Evolutionary conservation across 2,888 invertebrate genomes (phyloP).

Genomic region (Synanthedon andrenaeformis): DNA sequence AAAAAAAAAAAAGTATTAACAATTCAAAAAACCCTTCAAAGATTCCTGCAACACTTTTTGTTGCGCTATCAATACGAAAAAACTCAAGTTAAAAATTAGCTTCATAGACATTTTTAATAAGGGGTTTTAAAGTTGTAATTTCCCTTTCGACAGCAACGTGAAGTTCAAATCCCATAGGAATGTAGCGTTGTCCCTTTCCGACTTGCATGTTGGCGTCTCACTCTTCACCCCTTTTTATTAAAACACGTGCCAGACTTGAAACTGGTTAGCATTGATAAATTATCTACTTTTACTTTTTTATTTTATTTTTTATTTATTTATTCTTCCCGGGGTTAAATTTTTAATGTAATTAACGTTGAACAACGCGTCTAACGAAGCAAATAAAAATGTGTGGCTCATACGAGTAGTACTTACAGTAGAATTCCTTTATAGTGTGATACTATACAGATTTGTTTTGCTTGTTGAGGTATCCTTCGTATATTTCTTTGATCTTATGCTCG

Average conservation of each 20-base stretch:
- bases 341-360: conserved; percentile 34
- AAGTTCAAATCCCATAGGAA: conserved; percentile 39
- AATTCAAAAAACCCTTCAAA: conserved; percentile 22
- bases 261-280: conserved; percentile 61
- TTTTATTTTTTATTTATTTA: conserved; percentile 24
- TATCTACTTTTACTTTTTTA: conserved; percentile 16
- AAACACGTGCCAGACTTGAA: conserved; percentile 8
- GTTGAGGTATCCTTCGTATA: neutral
- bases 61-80: conserved; percentile 25
- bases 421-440: neutral
- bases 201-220: conserved; percentile 13
- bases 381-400: neutral
- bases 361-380: conserved; percentile 8
- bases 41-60: conserved; percentile 16
- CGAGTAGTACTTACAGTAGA: conserved; percentile 1
- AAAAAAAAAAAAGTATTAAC: neutral
- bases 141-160: conserved; percentile 50
- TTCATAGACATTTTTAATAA: conserved; percentile 30
- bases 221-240: conserved; percentile 9
- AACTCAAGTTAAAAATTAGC: conserved; percentile 29
- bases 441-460: neutral
- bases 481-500: conserved; percentile 13
- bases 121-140: conserved; percentile 27
- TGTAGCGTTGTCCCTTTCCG: conserved; percentile 46
- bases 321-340: conserved; percentile 25